Evolutionary conservation across 2,888 invertebrate species (phyloP).

Genomic region (Megamerina dolium): DNA sequence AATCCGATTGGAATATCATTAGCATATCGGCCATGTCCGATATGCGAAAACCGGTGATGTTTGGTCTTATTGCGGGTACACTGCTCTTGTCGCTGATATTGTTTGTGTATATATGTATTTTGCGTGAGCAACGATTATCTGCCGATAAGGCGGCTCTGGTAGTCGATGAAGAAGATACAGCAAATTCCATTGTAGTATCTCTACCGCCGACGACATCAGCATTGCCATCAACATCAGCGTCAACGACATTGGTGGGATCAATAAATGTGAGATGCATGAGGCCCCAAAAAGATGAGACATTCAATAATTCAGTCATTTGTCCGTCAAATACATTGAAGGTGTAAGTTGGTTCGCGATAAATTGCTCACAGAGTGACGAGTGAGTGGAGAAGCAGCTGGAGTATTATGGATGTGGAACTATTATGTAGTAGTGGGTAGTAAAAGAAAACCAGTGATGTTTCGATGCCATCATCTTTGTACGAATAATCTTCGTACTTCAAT

Average conservation of each 20-base stretch:
- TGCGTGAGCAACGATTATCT: slow-evolving; percentile 24
- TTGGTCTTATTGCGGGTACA: slow-evolving; percentile 31
- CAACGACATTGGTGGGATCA: slow-evolving; percentile 14
- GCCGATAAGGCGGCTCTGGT: slow-evolving; percentile 34
- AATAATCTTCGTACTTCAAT: no score
- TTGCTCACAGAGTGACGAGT: no score
- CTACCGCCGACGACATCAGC: slow-evolving; percentile 23
- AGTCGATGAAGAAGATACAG: slow-evolving; percentile 29
- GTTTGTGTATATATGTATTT: slow-evolving; percentile 26
- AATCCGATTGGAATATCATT: slow-evolving; percentile 29
- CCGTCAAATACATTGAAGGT: slow-evolving; percentile 30
- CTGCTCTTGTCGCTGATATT: slow-evolving; percentile 28
- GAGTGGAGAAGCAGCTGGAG: neutral
- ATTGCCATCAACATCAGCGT: slow-evolving; percentile 15
- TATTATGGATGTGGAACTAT: neutral
- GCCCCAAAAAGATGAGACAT: slow-evolving; percentile 21
- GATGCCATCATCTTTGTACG: no score
- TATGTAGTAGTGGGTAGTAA: no score
- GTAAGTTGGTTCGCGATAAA: slow-evolving; percentile 20
- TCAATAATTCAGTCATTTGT: slow-evolving; percentile 28
- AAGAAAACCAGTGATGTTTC: no score
- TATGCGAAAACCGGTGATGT: slow-evolving; percentile 33
- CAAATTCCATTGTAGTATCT: slow-evolving; percentile 25
- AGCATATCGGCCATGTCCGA: slow-evolving; percentile 28
- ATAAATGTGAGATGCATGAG: slow-evolving; percentile 3